A percentile compares a stretch with the other conserved stretches of the same genome.
These are phyloP conservation scores for Philopotamus ludificatus DNA, from an alignment of 1,140 invertebrate genomes.

Conservation along the genomic window DNA sequence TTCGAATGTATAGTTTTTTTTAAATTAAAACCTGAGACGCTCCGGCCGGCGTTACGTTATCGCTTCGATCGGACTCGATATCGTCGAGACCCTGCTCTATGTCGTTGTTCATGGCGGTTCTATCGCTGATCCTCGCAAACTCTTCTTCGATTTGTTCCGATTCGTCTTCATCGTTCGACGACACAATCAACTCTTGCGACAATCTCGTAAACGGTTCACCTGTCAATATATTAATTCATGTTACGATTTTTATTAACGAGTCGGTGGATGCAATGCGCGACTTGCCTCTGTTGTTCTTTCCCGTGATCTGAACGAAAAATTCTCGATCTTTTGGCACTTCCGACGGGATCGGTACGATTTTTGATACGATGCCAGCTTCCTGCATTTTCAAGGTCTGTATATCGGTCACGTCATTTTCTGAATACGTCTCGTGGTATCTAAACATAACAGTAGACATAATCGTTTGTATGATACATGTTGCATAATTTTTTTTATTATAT, in stretches of 20 bases:
- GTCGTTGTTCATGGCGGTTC: constrained; percentile 11
- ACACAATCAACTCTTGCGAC: constrained; percentile 19
- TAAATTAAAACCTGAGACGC: constrained; percentile 20
- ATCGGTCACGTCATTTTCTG: constrained; percentile 20
- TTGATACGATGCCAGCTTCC: constrained; percentile 23
- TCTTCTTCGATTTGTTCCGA: constrained; percentile 6
- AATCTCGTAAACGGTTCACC: constrained; percentile 32
- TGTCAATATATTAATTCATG: constrained; percentile 2
- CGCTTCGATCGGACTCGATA: constrained; percentile 23
- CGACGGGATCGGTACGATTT: constrained; percentile 9
- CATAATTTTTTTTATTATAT: neutral
- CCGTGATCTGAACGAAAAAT: constrained; percentile 31
- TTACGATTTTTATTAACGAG: too few species aligned
- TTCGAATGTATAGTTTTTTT: neutral
- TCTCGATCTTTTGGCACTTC: constrained; percentile 9
- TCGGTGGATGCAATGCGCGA: neutral
- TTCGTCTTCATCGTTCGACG: neutral
- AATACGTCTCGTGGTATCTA: constrained; percentile 3
- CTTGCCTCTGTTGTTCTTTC: constrained; percentile 32
- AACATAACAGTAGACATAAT: neutral
- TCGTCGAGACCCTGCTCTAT: too few species aligned
- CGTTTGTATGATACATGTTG: neutral
- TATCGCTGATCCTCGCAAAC: constrained; percentile 7
- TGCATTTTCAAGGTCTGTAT: constrained; percentile 25
- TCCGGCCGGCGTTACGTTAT: too few species aligned